Percentiles rank a stretch among this genome's conserved stretches.
Evolutionary conservation across 2,113 vertebrate genomes (phyloP).

Genomic region (Procavia capensis): DNA sequence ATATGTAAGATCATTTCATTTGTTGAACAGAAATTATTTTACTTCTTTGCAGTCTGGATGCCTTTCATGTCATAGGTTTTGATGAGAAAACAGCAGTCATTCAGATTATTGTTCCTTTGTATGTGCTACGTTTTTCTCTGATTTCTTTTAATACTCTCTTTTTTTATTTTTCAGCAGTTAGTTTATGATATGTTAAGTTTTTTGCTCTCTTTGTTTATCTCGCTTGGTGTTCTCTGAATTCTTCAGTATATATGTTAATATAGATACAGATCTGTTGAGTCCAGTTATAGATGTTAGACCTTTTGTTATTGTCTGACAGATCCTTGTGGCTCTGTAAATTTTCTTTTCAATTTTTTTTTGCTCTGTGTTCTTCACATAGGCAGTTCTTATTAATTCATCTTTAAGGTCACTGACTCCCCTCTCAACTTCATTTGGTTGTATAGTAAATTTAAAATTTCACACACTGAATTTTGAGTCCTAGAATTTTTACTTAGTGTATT

Average conservation of each 20-base stretch:
- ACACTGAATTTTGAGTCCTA: background rate
- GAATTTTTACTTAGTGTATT: background rate
- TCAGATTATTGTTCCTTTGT: background rate
- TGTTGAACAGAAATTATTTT: background rate
- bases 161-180: background rate
- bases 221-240: background rate
- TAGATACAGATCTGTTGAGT: background rate
- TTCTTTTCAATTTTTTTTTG: background rate
- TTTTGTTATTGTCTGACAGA: background rate
- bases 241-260: background rate
- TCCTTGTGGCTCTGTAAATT: background rate
- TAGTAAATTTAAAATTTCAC: background rate
- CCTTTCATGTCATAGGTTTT: background rate
- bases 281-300: background rate
- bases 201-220: background rate
- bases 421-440: background rate
- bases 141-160: background rate
- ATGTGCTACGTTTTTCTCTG: background rate
- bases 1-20: background rate
- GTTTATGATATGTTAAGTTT: background rate
- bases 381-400: background rate
- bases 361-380: slow-evolving; percentile 6
- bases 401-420: background rate
- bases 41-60: background rate
- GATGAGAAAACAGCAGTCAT: background rate